phyloP scores from a whole-genome alignment of 2,888 invertebrate genomes.

The Metacarcinus magister region DNA sequence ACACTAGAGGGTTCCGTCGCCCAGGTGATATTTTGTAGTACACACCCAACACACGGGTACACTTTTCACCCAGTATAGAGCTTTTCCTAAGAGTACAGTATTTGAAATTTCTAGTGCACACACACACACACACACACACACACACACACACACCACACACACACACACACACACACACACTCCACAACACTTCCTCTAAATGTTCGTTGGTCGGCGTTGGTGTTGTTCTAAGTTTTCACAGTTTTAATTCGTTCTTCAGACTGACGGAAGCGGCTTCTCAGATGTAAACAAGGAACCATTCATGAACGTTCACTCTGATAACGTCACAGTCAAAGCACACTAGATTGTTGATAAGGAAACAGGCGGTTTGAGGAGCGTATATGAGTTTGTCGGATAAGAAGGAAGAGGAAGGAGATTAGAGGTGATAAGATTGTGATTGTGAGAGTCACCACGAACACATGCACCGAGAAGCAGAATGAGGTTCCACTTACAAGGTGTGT shows the following conservation, averaged over 20 bases:
- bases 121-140: constrained; percentile 14
- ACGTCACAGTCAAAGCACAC: not conserved
- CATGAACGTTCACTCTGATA: not conserved
- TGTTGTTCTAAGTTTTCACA: not conserved
- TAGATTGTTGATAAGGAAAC: not conserved
- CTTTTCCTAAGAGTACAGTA: constrained; percentile 5
- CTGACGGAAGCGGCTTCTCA: not conserved
- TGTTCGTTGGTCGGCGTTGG: not conserved
- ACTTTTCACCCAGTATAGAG: not conserved
- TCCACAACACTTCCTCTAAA: not conserved
- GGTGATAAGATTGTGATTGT: not conserved
- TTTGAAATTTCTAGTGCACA: not conserved
- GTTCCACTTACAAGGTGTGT: not conserved
- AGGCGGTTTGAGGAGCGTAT: not conserved
- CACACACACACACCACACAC: constrained; percentile 17
- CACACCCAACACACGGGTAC: not conserved
- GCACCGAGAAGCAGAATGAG: not conserved
- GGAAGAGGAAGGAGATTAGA: not conserved
- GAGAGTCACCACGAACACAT: not conserved
- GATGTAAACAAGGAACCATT: not conserved
- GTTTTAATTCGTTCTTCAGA: not conserved
- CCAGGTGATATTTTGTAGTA: not conserved
- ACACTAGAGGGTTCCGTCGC: not conserved
- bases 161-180: not conserved
- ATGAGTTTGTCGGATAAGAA: not conserved